A percentile compares a stretch with the other conserved stretches of the same genome.
phyloP scores from a whole-genome alignment of 2,888 invertebrate genomes.

The Xanthorhoe designata region DNA sequence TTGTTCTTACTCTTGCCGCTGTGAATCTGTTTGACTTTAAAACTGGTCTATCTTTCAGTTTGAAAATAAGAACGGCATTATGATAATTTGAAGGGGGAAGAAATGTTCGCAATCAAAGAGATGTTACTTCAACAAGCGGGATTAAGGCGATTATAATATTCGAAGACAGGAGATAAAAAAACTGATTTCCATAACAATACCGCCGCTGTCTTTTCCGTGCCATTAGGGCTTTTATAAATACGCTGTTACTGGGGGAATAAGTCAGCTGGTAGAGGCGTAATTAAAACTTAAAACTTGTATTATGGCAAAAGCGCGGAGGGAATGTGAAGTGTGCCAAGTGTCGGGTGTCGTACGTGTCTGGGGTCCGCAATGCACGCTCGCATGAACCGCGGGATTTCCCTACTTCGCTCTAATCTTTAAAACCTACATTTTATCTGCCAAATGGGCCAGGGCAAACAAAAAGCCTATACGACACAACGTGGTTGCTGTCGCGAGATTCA shows the following conservation, averaged over 20 bases:
- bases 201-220: slow-evolving; percentile 41
- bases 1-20: slow-evolving; percentile 65
- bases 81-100: slow-evolving; percentile 35
- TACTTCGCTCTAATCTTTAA: slow-evolving; percentile 55
- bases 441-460: slow-evolving; percentile 37
- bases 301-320: slow-evolving; percentile 65
- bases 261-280: slow-evolving; percentile 67
- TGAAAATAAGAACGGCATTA: slow-evolving; percentile 36
- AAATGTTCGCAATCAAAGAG: slow-evolving; percentile 44
- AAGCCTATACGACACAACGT: slow-evolving; percentile 12
- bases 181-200: slow-evolving; percentile 55
- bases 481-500: slow-evolving; percentile 19
- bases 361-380: slow-evolving; percentile 66
- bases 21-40: slow-evolving; percentile 51
- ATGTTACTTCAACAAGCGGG: slow-evolving; percentile 43
- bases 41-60: slow-evolving; percentile 30
- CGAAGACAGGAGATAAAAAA: slow-evolving; percentile 45
- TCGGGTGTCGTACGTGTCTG: slow-evolving; percentile 77
- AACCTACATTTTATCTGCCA: slow-evolving; percentile 49
- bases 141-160: slow-evolving; percentile 51
- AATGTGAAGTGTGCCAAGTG: slow-evolving; percentile 79
- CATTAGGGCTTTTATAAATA: slow-evolving; percentile 54
- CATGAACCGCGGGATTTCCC: slow-evolving; percentile 48
- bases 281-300: slow-evolving; percentile 82
- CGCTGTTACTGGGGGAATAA: slow-evolving; percentile 52